These are phyloP conservation scores for Passer montanus DNA, from an alignment of 2,113 vertebrate genomes.

Conservation along the genomic window DNA sequence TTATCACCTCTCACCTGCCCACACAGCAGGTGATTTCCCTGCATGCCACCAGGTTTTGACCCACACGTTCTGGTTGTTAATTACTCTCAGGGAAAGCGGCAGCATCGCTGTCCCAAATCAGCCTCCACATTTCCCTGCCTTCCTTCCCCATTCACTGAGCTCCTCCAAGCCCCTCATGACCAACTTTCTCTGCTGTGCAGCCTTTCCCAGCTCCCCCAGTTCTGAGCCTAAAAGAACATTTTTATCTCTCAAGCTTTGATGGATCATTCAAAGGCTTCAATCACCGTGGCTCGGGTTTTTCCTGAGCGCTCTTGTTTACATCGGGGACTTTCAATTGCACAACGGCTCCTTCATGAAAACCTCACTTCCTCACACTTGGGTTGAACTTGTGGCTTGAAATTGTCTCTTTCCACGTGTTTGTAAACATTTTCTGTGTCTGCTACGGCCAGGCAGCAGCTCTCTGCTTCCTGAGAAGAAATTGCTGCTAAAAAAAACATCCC, in stretches of 20 bases:
- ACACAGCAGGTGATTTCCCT: not conserved
- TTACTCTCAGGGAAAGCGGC: not conserved
- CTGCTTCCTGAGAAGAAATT: not conserved
- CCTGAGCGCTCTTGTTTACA: not conserved
- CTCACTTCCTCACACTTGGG: not conserved
- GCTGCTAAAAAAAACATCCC: not conserved
- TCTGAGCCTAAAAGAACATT: not conserved
- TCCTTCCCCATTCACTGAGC: fast-evolving
- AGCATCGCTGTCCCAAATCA: fast-evolving
- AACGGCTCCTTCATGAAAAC: not conserved
- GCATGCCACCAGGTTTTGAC: not conserved
- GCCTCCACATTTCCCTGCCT: not conserved
- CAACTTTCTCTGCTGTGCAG: not conserved
- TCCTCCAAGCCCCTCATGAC: not conserved
- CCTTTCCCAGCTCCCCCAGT: not conserved
- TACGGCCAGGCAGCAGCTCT: not conserved
- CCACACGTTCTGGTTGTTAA: not conserved
- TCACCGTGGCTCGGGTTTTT: not conserved
- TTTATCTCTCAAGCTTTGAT: not conserved
- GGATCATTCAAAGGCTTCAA: conserved; percentile 43
- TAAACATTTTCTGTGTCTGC: not conserved
- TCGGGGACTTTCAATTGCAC: not conserved
- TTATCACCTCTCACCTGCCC: not conserved
- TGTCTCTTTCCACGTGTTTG: not conserved
- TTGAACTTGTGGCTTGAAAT: not conserved